Evolutionary conservation across 2,888 invertebrate genomes (phyloP).

Genomic region (Drosophila mayaguana): DNA sequence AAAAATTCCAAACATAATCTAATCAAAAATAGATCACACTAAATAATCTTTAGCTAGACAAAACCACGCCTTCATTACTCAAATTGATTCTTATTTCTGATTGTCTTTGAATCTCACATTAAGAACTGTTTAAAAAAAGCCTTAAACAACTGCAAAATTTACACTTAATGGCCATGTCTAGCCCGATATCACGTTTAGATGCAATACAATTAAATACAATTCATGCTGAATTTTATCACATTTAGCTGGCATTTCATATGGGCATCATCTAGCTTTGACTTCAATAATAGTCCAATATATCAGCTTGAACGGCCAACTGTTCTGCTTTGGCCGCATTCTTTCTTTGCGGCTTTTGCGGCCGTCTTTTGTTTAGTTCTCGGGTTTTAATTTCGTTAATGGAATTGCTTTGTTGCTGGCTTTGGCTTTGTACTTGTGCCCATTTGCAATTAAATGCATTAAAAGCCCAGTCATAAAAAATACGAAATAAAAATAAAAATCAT

Average conservation of each 20-base stretch:
- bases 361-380: slow-evolving; percentile 40
- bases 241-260: slow-evolving; percentile 10
- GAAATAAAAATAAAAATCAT: slow-evolving; percentile 59
- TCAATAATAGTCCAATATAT: slow-evolving; percentile 20
- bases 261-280: slow-evolving; percentile 5
- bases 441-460: slow-evolving; percentile 70
- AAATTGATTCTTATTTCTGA: background rate
- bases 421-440: slow-evolving; percentile 24
- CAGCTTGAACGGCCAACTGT: slow-evolving; percentile 12
- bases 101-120: background rate
- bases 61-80: background rate
- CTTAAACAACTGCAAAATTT: slow-evolving; percentile 6
- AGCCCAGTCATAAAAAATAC: slow-evolving; percentile 55
- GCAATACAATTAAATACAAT: slow-evolving; percentile 2
- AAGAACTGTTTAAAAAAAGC: slow-evolving; percentile 17
- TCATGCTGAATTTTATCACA: slow-evolving; percentile 1
- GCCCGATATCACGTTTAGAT: background rate
- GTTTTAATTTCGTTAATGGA: slow-evolving; percentile 76
- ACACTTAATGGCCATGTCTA: background rate
- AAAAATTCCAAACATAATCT: too few relatives aligned
- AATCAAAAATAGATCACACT: background rate
- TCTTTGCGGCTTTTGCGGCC: slow-evolving; percentile 20
- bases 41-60: background rate
- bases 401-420: slow-evolving; percentile 17
- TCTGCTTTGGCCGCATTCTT: slow-evolving; percentile 47